Evolutionary conservation across 2,888 invertebrate genomes (phyloP), one percentile per base, ranked within the genome.

Genomic region (Atrina japonica): DNA sequence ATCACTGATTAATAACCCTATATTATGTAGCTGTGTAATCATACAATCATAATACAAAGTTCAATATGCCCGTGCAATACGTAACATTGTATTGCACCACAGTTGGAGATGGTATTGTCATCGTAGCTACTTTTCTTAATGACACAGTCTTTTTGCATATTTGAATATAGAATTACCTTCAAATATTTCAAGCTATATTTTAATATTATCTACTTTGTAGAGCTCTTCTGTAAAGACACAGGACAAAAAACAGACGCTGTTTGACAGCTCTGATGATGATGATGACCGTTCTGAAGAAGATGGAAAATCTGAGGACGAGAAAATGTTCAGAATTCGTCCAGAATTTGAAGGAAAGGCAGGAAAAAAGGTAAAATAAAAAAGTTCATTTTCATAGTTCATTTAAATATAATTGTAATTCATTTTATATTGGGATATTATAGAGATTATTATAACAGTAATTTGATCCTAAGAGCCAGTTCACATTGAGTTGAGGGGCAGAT

Each of bases 301-400:
- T 64, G 69, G 25, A 47, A 88, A 92, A 11, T 35, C 35, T 5
- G 35, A 35, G 5, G 94, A 95, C 89, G 76, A 77, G 6, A 73
- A 83, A 3, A 82, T 74, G 70, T 88, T 89, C 66, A 90, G 93
- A 80, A 89, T 94, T 23, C 94, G 93, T 88, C 92, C 94, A 64
- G 93, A 94, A 82, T 94, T 93, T 90, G 93, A 94, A 88, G 94
- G 94, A 30, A 92, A 92, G 86, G 92, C 93, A 80, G 94, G 94
- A 14, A 93, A 93, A 90, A 93, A 94, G 92, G 94, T 92, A 86
- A 88, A 88, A 73, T 16, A 21, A 21, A n/a, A n/a, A n/a, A n/a
- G n/a, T n/a, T n/a, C 16, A 30, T 5, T 30, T 23, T 9, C 11
- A 25, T 21, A 41, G 1, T 43, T n/a, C 16, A 7, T 40, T 1